Base-by-base conservation (phyloP, 2,797 vertebrate genomes). In the Diplodus puntazzo region DNA sequence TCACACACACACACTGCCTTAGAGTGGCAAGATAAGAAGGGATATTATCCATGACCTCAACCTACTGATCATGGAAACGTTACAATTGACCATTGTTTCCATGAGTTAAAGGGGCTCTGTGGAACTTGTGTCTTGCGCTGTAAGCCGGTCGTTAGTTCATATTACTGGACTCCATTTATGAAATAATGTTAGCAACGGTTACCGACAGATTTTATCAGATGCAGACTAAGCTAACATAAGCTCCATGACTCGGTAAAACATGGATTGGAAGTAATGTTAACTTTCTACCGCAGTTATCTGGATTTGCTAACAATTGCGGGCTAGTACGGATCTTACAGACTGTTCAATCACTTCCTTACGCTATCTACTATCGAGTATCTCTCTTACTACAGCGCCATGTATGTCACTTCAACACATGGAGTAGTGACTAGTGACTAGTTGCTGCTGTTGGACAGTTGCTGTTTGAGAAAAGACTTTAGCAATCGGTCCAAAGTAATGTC, bases 1-100 rank as follows among this genome's bases (percentile, higher is more conserved):
- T 73, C 65, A 69, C 68, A 49, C 69, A 76, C 76, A 76, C 76
- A 77, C 75, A 69, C 59, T 48, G 23, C 73, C 48, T 64, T 43
- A 58, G 8, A 50, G 55, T 16, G 57, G 46, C 23, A 34, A 65
- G 80, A 87, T 85, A 86, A 84, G 81, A 63, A 10, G 25, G 61
- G 54, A 81, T 52, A 59, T 73, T 66, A 80, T 71, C 62, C 63
- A 80, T 87, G 85, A 88, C 79, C 82, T 89, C 81, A 81, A 48
- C 30, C 34, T 59, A 21, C 25, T 18, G 58, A 76, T 71, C 62
- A 82, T 75, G 53, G 68, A 79, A 75, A 76, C 16, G 17, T 63
- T 23, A 12, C 57, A 62, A 39, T 2, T 54, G 46, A 55, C 30
- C 23, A 48, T 34, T 11, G 39, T 73, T 3, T 14, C 30, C 52